A percentile compares a stretch with the other conserved stretches of the same genome.
Conservation (phyloP, 2,113 vertebrate genomes). For the Scartelaos histophorus region DNA sequence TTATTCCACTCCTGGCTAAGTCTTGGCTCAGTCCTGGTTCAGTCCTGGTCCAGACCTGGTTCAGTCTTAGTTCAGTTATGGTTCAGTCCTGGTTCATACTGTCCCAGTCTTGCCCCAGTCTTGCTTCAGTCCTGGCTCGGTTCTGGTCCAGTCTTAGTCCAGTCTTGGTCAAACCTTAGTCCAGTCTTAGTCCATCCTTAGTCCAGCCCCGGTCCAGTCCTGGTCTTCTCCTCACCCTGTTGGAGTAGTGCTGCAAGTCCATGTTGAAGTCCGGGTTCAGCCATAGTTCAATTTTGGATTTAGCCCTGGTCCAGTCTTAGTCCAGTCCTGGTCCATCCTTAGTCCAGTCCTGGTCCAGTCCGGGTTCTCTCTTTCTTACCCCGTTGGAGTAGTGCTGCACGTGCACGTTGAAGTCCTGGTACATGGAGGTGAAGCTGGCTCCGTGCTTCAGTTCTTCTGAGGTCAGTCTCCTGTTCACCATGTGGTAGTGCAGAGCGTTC, state of each 20-base stretch:
- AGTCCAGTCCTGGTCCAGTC: background rate
- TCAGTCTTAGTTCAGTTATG: background rate
- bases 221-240: constrained; percentile 79
- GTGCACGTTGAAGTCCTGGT: constrained; percentile 91
- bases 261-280: constrained; percentile 82
- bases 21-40: background rate
- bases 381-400: constrained; percentile 96
- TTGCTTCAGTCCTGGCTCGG: too few species aligned
- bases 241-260: constrained; percentile 94
- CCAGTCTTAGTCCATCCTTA: background rate
- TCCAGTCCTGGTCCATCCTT: background rate
- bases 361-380: constrained; percentile 73
- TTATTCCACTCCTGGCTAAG: background rate
- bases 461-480: constrained; percentile 89
- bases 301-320: background rate
- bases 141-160: background rate
- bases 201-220: background rate
- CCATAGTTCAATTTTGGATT: background rate
- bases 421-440: constrained; percentile 88
- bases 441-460: constrained; percentile 92
- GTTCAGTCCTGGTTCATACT: background rate
- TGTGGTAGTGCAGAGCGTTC: constrained; percentile 96
- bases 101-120: too few species aligned
- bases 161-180: background rate
- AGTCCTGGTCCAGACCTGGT: constrained; percentile 29